Percentiles rank a stretch among this genome's conserved stretches.
phyloP scores from a whole-genome alignment of 2,797 vertebrate genomes.

The Eutrigla gurnardus region DNA sequence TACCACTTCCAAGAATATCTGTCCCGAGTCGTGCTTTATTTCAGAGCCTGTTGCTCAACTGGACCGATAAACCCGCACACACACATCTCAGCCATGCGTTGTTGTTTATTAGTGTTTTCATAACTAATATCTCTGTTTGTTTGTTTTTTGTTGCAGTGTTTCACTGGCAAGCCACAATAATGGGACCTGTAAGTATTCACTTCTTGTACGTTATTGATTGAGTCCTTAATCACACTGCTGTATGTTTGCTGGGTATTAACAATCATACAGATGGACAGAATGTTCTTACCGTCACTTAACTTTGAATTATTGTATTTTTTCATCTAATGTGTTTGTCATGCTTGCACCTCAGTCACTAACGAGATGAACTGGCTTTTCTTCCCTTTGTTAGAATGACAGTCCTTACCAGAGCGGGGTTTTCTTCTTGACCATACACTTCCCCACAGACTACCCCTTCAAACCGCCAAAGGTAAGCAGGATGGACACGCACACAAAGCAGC shows the following conservation, averaged over 20 bases:
- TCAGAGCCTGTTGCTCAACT: slow-evolving; percentile 32
- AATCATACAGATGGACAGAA: not conserved
- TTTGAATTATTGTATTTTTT: not conserved
- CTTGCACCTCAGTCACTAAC: slow-evolving; percentile 16
- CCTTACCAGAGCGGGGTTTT: slow-evolving; percentile 90
- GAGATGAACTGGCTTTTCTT: slow-evolving; percentile 82
- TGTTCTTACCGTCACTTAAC: not conserved
- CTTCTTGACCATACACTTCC: slow-evolving; percentile 91
- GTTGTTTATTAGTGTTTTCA: slow-evolving; percentile 52
- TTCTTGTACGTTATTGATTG: not conserved
- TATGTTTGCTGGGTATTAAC: not conserved
- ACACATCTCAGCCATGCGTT: slow-evolving; percentile 10
- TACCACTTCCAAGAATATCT: slow-evolving; percentile 1
- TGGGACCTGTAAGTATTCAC: slow-evolving; percentile 86
- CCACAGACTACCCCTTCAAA: slow-evolving; percentile 91
- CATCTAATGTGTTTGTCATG: not conserved
- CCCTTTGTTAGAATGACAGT: slow-evolving; percentile 84
- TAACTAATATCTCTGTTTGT: slow-evolving; percentile 58
- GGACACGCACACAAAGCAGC: not conserved
- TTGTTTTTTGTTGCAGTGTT: slow-evolving; percentile 81
- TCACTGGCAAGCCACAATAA: slow-evolving; percentile 90
- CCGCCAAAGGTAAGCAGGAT: slow-evolving; percentile 85
- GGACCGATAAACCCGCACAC: slow-evolving; percentile 23
- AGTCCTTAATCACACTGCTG: not conserved
- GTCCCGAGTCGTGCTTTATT: slow-evolving; percentile 14